Conservation (phyloP, 2,888 invertebrate genomes). For the Eretmocerus hayati region DNA sequence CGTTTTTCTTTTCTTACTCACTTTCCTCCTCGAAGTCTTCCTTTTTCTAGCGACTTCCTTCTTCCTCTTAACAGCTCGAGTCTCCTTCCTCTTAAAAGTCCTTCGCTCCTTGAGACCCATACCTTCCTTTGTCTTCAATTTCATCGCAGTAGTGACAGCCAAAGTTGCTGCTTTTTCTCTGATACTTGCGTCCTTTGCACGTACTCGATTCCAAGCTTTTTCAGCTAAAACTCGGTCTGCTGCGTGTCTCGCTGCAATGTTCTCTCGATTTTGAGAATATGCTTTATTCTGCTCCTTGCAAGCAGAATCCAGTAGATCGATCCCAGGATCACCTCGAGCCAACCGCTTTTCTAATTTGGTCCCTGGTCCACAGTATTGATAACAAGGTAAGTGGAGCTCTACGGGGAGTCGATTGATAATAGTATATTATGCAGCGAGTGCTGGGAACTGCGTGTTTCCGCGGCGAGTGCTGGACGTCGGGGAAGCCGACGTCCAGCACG, state of each 20-base stretch:
- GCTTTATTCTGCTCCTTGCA: slow-evolving; percentile 2
- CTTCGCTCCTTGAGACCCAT: slow-evolving; percentile 5
- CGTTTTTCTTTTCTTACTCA: neutral
- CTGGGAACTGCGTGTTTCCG: no score
- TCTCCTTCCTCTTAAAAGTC: neutral
- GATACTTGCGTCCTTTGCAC: neutral
- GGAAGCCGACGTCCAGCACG: no score
- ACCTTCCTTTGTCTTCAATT: slow-evolving; percentile 11
- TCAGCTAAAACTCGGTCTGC: slow-evolving; percentile 4
- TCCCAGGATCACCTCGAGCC: neutral
- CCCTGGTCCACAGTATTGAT: slow-evolving; percentile 14
- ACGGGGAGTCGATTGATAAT: slow-evolving; percentile 2
- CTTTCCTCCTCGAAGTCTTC: neutral
- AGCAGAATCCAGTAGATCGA: neutral
- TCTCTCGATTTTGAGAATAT: neutral
- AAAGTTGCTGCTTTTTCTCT: slow-evolving; percentile 12
- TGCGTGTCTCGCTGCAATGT: neutral
- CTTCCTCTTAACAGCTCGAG: neutral
- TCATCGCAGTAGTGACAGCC: slow-evolving; percentile 7
- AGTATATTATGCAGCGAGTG: no score
- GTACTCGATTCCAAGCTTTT: slow-evolving; percentile 2
- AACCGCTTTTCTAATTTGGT: neutral
- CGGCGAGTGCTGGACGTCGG: no score
- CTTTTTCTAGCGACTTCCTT: neutral
- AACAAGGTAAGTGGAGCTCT: slow-evolving; percentile 29